These are phyloP conservation scores for Telmatherina bonti DNA, from an alignment of 2,797 vertebrate genomes.

Conservation along the genomic window DNA sequence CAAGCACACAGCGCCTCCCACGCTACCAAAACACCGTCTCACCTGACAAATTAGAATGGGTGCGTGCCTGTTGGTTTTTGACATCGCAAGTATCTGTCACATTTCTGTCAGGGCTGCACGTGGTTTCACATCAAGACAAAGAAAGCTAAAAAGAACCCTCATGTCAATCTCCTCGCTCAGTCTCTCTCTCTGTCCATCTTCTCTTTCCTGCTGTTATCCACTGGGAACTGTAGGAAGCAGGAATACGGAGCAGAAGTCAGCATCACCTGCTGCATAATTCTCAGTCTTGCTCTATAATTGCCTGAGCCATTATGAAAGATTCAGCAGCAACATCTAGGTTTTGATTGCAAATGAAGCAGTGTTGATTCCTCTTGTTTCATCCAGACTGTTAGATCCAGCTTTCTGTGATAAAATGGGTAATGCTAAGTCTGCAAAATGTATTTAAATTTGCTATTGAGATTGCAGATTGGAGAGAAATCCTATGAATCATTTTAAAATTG, in stretches of 20 bases:
- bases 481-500: too few relatives aligned
- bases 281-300: conserved; percentile 55
- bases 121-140: conserved; percentile 73
- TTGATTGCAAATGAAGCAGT: conserved; percentile 63
- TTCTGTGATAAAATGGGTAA: conserved; percentile 15
- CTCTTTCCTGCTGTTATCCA: conserved; percentile 41
- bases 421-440: neutral
- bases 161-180: conserved; percentile 34
- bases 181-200: conserved; percentile 23
- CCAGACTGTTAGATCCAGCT: conserved; percentile 16
- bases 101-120: conserved; percentile 70
- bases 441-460: too few relatives aligned
- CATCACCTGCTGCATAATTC: conserved; percentile 69
- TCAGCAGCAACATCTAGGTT: conserved; percentile 52
- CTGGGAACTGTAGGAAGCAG: conserved; percentile 56
- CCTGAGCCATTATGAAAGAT: conserved; percentile 63
- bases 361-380: conserved; percentile 44
- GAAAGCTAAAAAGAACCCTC: conserved; percentile 61
- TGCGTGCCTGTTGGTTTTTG: conserved; percentile 56
- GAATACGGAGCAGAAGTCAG: conserved; percentile 65
- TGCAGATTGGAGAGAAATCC: too few relatives aligned
- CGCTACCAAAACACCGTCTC: conserved; percentile 71
- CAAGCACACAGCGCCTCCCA: conserved; percentile 64
- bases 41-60: conserved; percentile 76
- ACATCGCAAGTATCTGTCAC: conserved; percentile 74